Evolutionary conservation across 2,888 invertebrate genomes (phyloP).

Genomic region (Coleophora deauratella): DNA sequence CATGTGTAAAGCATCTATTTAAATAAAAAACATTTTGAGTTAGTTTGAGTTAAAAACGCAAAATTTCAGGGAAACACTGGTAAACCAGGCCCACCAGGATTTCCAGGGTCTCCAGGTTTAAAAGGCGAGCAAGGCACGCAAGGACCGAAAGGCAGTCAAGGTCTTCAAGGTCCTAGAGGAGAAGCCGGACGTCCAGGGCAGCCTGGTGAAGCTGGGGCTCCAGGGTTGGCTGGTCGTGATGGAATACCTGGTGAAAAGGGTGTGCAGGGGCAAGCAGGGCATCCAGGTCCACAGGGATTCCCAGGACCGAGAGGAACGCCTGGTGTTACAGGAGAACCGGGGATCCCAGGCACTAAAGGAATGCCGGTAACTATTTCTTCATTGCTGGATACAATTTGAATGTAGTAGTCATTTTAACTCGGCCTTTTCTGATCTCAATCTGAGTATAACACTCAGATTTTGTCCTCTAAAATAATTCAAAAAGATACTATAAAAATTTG

Average conservation of each 20-base stretch:
- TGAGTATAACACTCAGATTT: neutral
- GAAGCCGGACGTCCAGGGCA: slow-evolving; percentile 86
- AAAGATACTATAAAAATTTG: no score
- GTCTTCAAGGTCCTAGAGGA: slow-evolving; percentile 86
- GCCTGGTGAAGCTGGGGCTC: slow-evolving; percentile 83
- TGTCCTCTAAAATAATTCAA: no score
- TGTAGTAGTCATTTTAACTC: no score
- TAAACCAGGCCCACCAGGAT: slow-evolving; percentile 88
- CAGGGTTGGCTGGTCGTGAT: slow-evolving; percentile 85
- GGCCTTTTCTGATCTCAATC: no score
- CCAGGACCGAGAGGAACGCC: slow-evolving; percentile 86
- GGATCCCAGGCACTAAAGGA: slow-evolving; percentile 84
- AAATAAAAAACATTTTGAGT: no score
- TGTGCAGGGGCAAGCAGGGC: slow-evolving; percentile 80
- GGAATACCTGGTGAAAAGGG: slow-evolving; percentile 89
- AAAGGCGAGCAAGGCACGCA: slow-evolving; percentile 85
- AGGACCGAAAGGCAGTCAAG: slow-evolving; percentile 88
- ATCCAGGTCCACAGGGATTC: slow-evolving; percentile 85
- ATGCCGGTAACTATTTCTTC: slow-evolving; percentile 71
- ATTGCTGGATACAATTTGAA: neutral
- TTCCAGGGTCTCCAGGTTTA: slow-evolving; percentile 85
- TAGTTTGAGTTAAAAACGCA: no score
- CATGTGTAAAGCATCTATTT: no score
- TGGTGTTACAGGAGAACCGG: slow-evolving; percentile 82
- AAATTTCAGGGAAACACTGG: slow-evolving; percentile 80